Base-by-base conservation (phyloP, 2,797 vertebrate genomes). In the Notamacropus eugenii region DNA sequence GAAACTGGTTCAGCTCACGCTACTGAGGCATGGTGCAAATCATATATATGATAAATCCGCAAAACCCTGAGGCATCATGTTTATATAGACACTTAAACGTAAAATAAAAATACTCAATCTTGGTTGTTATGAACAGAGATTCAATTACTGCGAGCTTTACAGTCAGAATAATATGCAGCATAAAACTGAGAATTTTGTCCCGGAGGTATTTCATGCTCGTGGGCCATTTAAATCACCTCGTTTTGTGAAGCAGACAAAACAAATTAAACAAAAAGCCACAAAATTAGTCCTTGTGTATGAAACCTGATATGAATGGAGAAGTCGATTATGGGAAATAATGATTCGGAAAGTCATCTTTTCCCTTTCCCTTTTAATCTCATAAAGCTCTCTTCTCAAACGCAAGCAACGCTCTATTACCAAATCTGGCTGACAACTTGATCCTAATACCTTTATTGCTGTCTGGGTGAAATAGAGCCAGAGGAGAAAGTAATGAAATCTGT, bases 51-150 rank as follows among this genome's bases (percentile, higher is more conserved):
- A 98, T 98, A 98, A 98, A 98, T 98, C 98, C 97, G 95, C 95
- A 96, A 98, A 97, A 95, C 98, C 98, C 98, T 58, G 92, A 98
- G 98, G 98, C 97, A 95, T 97, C 98, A 97, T 98, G 98, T 98
- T 98, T 98, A 98, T 98, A 98, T 98, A 98, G 97, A 98, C 97
- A 98, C 98, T 98, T 98, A 98, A 98, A 98, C 98, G 98, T 98
- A 97, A 98, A 98, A 98, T 98, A 98, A 98, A 98, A 98, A 98
- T 98, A 97, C 98, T 98, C 98, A 96, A 97, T 98, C 98, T 98
- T 98, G 91, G 94, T 98, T 98, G 98, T 97, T 97, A 96, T 67
- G 97, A 98, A 97, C 97, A 95, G 98, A 97, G 97, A 98, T 98
- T 98, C 98, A 98, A 98, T 98, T 98, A 98, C 98, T 98, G 95